Conservation (phyloP, 2,113 vertebrate species). For the Cavia porcellus region DNA sequence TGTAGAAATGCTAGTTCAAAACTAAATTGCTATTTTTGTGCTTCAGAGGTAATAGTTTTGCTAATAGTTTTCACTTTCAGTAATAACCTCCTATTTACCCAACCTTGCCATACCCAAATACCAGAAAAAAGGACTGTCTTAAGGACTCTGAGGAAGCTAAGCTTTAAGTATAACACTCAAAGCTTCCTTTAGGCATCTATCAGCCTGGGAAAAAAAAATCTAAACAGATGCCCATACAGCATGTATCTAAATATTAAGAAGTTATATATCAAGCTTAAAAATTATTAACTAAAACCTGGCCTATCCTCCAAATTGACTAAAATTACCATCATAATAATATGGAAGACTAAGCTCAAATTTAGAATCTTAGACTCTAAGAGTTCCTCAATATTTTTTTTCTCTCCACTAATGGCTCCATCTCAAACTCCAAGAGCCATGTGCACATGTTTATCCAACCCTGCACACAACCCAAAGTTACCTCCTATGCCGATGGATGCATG, state of each 20-base stretch:
- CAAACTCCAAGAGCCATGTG: background rate
- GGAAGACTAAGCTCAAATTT: background rate
- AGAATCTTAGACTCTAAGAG: background rate
- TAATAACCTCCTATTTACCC: background rate
- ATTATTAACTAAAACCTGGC: slow-evolving; percentile 12
- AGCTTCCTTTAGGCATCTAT: background rate
- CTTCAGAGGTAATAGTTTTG: background rate
- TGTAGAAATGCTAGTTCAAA: background rate
- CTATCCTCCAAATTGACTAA: slow-evolving; percentile 25
- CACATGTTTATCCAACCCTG: background rate
- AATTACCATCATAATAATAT: background rate
- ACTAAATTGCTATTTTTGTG: background rate
- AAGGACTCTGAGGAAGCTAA: slow-evolving; percentile 4
- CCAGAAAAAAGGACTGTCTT: background rate
- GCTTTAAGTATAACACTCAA: background rate
- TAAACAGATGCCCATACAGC: background rate
- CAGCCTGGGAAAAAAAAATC: background rate
- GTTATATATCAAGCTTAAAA: slow-evolving; percentile 60
- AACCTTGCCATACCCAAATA: background rate
- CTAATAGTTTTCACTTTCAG: background rate
- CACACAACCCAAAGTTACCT: background rate
- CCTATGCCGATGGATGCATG: background rate
- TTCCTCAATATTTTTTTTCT: background rate
- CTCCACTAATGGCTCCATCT: background rate
- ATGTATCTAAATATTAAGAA: slow-evolving; percentile 56